Evolutionary conservation across 2,113 vertebrate species (phyloP).

Genomic region (Amblyopsis rosae): DNA sequence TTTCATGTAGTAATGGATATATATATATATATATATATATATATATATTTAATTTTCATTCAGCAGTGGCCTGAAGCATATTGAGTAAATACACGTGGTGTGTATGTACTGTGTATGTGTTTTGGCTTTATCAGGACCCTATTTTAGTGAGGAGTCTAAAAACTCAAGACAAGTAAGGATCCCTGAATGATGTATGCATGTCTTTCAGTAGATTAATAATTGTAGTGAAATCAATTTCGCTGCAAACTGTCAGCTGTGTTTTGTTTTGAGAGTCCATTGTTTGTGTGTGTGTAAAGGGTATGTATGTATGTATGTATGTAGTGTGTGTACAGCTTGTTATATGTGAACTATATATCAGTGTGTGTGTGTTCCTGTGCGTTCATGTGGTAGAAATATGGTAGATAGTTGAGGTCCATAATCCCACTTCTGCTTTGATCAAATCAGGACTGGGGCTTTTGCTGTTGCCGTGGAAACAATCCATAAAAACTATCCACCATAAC

Average conservation of each 20-base stretch:
- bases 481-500: constrained; percentile 30
- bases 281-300: not conserved
- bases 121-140: constrained; percentile 9
- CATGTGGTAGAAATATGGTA: not conserved
- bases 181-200: constrained; percentile 61
- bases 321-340: not conserved
- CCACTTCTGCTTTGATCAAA: constrained; percentile 1
- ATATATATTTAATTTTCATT: not conserved
- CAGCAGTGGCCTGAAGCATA: too few species aligned
- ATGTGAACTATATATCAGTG: not conserved
- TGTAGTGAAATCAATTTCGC: constrained; percentile 50
- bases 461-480: constrained; percentile 66
- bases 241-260: constrained; percentile 25
- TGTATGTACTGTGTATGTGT: constrained; percentile 15
- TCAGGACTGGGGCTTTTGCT: constrained; percentile 42
- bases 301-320: not conserved
- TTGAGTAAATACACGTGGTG: not conserved
- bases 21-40: not conserved
- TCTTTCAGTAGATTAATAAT: constrained; percentile 43
- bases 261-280: constrained; percentile 14
- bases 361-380: not conserved
- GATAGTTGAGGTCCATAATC: not conserved
- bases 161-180: constrained; percentile 36
- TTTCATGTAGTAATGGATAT: constrained; percentile 26
- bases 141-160: not conserved